These are phyloP conservation scores for Intellagama lesueurii DNA, from an alignment of 2,797 vertebrate genomes.

Conservation along the genomic window DNA sequence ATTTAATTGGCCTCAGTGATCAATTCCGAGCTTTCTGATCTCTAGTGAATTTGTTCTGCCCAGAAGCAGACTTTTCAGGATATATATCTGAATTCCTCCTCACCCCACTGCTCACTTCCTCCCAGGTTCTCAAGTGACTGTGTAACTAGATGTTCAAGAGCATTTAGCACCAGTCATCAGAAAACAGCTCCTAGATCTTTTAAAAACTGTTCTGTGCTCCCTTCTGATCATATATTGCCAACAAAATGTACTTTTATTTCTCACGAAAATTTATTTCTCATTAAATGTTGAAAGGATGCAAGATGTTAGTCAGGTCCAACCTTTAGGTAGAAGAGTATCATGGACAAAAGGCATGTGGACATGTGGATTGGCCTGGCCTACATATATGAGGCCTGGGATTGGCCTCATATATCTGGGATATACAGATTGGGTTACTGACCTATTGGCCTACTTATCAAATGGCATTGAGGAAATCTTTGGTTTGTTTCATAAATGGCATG, in stretches of 20 bases:
- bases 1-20: slow-evolving; percentile 71
- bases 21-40: slow-evolving; percentile 64
- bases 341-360: too few species aligned
- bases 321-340: neutral
- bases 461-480: too few species aligned
- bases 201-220: slow-evolving; percentile 26
- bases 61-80: slow-evolving; percentile 62
- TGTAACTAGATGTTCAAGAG: slow-evolving; percentile 37
- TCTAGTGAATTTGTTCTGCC: slow-evolving; percentile 67
- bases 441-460: too few species aligned
- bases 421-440: too few species aligned
- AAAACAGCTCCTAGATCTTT: slow-evolving; percentile 25
- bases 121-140: slow-evolving; percentile 55
- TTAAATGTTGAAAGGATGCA: neutral
- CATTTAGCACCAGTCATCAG: slow-evolving; percentile 41
- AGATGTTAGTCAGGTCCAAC: neutral
- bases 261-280: slow-evolving; percentile 29
- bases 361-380: too few species aligned
- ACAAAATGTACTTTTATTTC: neutral
- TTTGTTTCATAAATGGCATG: too few species aligned
- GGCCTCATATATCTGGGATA: too few species aligned
- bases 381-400: too few species aligned
- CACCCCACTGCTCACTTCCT: slow-evolving; percentile 34
- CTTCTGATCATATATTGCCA: slow-evolving; percentile 10
- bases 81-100: slow-evolving; percentile 54